Percentiles rank a stretch among this genome's conserved stretches.
These are phyloP conservation scores for Eupithecia dodoneata DNA, from an alignment of 2,888 invertebrate species.

Conservation along the genomic window DNA sequence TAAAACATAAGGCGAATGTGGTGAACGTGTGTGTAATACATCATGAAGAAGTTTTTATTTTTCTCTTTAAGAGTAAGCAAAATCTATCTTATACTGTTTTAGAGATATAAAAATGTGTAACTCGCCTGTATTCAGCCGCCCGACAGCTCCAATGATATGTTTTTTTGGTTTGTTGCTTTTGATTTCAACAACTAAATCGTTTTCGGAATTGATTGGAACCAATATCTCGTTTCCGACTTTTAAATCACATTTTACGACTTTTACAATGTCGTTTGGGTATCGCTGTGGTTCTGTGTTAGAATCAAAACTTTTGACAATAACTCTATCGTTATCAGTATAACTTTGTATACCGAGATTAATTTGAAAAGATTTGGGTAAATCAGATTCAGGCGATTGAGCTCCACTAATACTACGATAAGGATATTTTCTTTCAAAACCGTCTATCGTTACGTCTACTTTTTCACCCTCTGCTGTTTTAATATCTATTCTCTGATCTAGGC, in stretches of 20 bases:
- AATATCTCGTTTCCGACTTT: constrained; percentile 51
- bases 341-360: constrained; percentile 64
- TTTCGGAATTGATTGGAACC: constrained; percentile 59
- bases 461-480: not conserved
- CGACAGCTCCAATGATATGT: not conserved
- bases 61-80: not conserved
- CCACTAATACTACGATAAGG: not conserved
- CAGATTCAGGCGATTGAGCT: constrained; percentile 9
- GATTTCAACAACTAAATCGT: constrained; percentile 56
- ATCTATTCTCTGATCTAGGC: not conserved
- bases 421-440: not conserved
- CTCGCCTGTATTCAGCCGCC: constrained; percentile 18
- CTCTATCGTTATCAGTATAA: constrained; percentile 56
- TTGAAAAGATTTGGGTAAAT: constrained; percentile 33
- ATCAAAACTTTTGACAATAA: constrained; percentile 58
- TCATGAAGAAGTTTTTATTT: not conserved
- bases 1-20: not conserved
- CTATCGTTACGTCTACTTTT: not conserved
- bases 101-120: not conserved
- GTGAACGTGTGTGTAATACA: not conserved
- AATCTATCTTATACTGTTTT: not conserved
- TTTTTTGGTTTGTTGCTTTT: constrained; percentile 37
- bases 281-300: constrained; percentile 40
- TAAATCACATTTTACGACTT: constrained; percentile 55
- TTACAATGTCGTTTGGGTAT: constrained; percentile 49